Percentiles rank a stretch among this genome's conserved stretches.
These are phyloP conservation scores for Holotrichia oblita DNA, from an alignment of 1,140 invertebrate species.

Conservation along the genomic window DNA sequence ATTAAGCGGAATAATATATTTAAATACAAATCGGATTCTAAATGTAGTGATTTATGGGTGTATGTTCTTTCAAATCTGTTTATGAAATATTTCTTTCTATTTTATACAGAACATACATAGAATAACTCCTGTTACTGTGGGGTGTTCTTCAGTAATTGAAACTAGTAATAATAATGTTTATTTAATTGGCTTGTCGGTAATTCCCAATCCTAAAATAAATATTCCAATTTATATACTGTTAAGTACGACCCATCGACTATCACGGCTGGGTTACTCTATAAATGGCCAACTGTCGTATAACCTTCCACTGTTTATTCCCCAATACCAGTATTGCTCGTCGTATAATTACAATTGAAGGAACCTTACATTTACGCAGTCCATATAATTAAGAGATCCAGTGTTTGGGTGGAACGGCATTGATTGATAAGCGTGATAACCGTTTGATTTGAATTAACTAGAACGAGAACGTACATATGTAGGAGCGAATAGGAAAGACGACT, in stretches of 20 bases:
- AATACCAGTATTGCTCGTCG: constrained; percentile 28
- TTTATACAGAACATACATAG: too few species aligned
- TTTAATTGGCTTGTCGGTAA: neutral
- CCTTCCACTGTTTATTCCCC: constrained; percentile 27
- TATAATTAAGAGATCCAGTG: constrained; percentile 34
- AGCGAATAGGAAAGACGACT: neutral
- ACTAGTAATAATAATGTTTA: neutral
- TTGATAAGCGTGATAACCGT: constrained; percentile 39
- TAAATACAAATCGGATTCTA: too few species aligned
- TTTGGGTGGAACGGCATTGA: constrained; percentile 38
- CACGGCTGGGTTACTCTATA: constrained; percentile 50
- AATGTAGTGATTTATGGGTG: too few species aligned
- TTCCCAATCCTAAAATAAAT: constrained; percentile 45
- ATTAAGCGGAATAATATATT: too few species aligned
- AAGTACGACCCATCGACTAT: constrained; percentile 51
- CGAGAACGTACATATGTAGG: neutral
- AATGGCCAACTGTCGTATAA: constrained; percentile 46
- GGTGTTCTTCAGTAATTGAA: neutral
- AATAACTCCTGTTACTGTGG: too few species aligned
- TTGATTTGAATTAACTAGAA: constrained; percentile 22
- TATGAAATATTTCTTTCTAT: too few species aligned
- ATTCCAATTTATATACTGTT: constrained; percentile 58
- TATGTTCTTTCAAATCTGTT: too few species aligned
- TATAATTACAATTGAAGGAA: constrained; percentile 33
- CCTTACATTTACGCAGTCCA: constrained; percentile 23